These are phyloP conservation scores for Trachymyrmex septentrionalis DNA, from an alignment of 1,140 invertebrate genomes.

Conservation along the genomic window DNA sequence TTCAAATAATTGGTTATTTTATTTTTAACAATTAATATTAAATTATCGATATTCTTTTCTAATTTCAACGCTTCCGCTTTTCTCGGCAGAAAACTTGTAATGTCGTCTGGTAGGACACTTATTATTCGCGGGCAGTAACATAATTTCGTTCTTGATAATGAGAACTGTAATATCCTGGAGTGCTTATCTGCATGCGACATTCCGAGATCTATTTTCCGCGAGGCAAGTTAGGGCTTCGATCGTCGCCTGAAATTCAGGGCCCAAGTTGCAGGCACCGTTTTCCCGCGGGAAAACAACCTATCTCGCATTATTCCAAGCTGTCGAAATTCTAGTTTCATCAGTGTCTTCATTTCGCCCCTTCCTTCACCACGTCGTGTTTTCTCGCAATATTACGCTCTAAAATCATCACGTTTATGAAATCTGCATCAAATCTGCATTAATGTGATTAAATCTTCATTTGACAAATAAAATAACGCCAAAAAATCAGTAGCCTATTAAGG, in stretches of 20 bases:
- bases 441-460: constrained; percentile 33
- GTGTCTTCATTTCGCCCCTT: neutral
- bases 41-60: neutral
- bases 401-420: constrained; percentile 31
- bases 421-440: constrained; percentile 4
- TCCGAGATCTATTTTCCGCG: constrained; percentile 27
- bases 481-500: neutral
- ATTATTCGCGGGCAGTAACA: neutral
- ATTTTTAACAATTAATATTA: neutral
- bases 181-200: constrained; percentile 49
- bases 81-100: neutral
- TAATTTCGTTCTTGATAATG: constrained; percentile 20
- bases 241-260: constrained; percentile 69
- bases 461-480: neutral
- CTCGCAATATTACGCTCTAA: neutral
- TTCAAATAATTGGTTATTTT: neutral
- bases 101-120: neutral
- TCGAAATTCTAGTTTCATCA: constrained; percentile 80
- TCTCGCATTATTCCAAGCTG: constrained; percentile 74
- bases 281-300: constrained; percentile 69
- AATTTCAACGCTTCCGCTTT: neutral
- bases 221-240: neutral
- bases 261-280: constrained; percentile 58
- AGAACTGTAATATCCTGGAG: constrained; percentile 4
- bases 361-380: neutral